These are phyloP conservation scores for Callinectes sapidus DNA, from an alignment of 2,888 invertebrate genomes.

Conservation along the genomic window DNA sequence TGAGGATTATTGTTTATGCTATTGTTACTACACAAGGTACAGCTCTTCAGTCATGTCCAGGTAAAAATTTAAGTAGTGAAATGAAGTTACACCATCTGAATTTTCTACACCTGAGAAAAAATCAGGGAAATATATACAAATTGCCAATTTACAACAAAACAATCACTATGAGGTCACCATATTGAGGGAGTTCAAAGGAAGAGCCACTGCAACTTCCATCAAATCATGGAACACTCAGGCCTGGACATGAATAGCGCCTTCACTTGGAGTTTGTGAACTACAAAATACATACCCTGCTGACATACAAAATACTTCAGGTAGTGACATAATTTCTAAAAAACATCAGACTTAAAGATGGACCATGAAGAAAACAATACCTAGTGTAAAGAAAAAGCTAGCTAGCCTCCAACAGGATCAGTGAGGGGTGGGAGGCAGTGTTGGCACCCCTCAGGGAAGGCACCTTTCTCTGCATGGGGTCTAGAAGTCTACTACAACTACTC, in stretches of 20 bases:
- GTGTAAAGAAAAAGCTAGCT: neutral
- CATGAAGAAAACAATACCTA: constrained; percentile 22
- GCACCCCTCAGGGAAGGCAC: constrained; percentile 69
- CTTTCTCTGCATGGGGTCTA: constrained; percentile 67
- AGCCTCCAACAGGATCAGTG: constrained; percentile 52
- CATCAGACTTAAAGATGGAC: constrained; percentile 17
- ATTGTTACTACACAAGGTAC: neutral
- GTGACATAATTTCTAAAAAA: neutral
- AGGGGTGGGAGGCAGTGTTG: constrained; percentile 55
- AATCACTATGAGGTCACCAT: neutral
- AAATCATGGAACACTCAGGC: neutral
- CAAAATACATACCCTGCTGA: neutral
- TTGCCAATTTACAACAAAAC: neutral
- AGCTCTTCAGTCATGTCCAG: neutral
- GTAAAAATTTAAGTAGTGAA: neutral
- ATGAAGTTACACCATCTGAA: neutral
- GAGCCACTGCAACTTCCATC: neutral
- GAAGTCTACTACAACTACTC: constrained; percentile 44
- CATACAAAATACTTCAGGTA: constrained; percentile 23
- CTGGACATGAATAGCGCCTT: constrained; percentile 8
- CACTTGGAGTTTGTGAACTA: neutral
- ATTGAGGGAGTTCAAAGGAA: neutral
- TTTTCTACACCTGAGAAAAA: neutral
- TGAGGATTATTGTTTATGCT: neutral
- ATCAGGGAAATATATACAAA: neutral